These are phyloP conservation scores for Oryzias sinensis DNA, from an alignment of 2,797 vertebrate species.

Conservation along the genomic window DNA sequence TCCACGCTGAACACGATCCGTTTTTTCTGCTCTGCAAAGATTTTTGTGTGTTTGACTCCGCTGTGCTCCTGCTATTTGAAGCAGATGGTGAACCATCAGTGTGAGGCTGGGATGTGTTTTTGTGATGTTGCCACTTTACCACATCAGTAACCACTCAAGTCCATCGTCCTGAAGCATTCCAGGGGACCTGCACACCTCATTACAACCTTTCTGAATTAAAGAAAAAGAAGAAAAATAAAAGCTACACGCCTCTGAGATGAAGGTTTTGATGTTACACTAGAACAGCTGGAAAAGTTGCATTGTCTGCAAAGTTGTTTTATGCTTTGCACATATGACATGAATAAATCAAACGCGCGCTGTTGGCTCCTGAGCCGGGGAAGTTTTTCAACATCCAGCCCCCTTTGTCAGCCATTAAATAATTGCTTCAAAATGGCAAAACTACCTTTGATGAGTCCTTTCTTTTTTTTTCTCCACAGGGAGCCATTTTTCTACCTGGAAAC, in stretches of 20 bases:
- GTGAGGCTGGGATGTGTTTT: conserved; percentile 22
- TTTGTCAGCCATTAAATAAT: neutral
- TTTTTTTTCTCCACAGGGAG: conserved; percentile 78
- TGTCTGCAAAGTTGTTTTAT: neutral
- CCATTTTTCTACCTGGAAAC: conserved; percentile 93
- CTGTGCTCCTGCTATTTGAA: conserved; percentile 49
- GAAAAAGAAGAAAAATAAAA: conserved; percentile 1
- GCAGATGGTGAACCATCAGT: conserved; percentile 31
- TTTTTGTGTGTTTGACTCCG: conserved; percentile 14
- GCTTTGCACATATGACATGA: neutral
- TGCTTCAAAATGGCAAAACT: neutral
- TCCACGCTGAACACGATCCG: too few species aligned
- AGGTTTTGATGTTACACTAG: neutral
- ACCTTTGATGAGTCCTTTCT: neutral
- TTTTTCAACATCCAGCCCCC: neutral
- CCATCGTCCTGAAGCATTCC: conserved; percentile 18
- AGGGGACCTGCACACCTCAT: neutral
- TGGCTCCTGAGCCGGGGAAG: neutral
- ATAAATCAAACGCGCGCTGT: neutral
- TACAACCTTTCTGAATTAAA: conserved; percentile 17
- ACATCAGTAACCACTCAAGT: conserved; percentile 37
- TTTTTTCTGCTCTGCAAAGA: neutral
- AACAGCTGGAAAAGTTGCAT: conserved; percentile 2
- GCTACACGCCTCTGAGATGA: conserved; percentile 10
- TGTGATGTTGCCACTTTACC: conserved; percentile 45